Base-by-base conservation (phyloP, 2,888 invertebrate species). In the Leptarthrus brevirostris region DNA sequence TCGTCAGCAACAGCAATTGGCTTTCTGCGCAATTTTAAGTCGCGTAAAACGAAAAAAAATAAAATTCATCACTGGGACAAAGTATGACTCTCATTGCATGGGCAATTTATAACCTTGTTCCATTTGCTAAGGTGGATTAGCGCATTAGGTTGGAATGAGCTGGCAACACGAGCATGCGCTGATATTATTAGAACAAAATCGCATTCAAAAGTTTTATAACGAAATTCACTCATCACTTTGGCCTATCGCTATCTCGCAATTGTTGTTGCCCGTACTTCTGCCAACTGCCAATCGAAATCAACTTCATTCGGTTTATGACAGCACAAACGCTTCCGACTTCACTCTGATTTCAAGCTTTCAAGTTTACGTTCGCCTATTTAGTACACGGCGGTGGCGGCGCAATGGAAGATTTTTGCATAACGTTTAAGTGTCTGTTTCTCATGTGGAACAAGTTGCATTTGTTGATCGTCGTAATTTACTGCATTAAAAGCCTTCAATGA, bases 31-130 rank as follows among this genome's bases (percentile, higher is more conserved):
- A 56, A 30, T 56, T 56, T 56, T 56, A 24, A 56, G 30, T 26
- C 56, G 56, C 16, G 14, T 10, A 24, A 16, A 30, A 2, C n/a
- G 56, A 14, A 56, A 30, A 14, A 54, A 54, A 54, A n/a, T 22
- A 54, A 54, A 34, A 24, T 16, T 30, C 56, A 56, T 24, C 30
- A 30, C 53, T 54, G 56, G 56, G 56, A 56, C 56, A 30, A 56
- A 56, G 24, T 54, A 54, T 56, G 26, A 56, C 26, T 14, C 16
- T 24, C 56, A 30, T 30, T 30, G 56, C 56, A 56, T 26, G 56
- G 30, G 56, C 30, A 30, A 56, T 56, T 56, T 26, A 24, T 30
- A 56, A 56, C 56, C 56, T 56, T 56, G 56, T 56, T 56, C 56
- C 56, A 56, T 56, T 56, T 56, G 26, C 14, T 30, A 16, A 30